These are phyloP conservation scores for Cinclus cinclus DNA, from an alignment of 2,113 vertebrate genomes.

Conservation along the genomic window DNA sequence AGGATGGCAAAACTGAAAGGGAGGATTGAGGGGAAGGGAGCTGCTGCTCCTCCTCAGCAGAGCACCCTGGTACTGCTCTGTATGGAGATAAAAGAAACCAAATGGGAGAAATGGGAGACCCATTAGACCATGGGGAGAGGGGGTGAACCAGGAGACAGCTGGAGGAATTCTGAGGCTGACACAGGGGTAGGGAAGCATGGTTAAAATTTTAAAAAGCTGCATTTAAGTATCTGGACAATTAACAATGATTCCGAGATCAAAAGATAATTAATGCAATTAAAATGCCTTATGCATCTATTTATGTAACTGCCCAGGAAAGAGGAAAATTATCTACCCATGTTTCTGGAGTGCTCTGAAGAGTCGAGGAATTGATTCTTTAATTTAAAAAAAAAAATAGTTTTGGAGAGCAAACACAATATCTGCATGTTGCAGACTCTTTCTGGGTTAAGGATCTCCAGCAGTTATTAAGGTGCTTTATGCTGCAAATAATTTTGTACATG, in stretches of 20 bases:
- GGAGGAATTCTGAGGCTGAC: neutral
- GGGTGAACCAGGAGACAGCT: neutral
- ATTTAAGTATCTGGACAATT: neutral
- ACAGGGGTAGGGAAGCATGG: neutral
- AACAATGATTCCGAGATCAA: neutral
- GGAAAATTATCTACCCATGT: neutral
- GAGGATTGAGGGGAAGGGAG: neutral
- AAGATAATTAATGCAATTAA: slow-evolving; percentile 42
- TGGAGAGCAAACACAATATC: neutral
- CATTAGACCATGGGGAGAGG: neutral
- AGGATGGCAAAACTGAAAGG: neutral
- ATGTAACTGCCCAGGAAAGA: slow-evolving; percentile 41
- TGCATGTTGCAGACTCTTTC: neutral
- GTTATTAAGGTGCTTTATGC: neutral
- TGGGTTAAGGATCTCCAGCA: neutral
- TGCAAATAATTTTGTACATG: neutral
- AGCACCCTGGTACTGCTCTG: neutral
- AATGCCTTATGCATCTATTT: slow-evolving; percentile 16
- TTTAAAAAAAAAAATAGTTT: neutral
- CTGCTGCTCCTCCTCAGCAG: neutral
- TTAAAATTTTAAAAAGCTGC: neutral
- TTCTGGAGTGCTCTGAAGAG: neutral
- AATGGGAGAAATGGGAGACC: neutral
- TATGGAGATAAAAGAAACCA: fast-evolving
- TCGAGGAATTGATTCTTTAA: neutral